phyloP scores from a whole-genome alignment of 2,113 vertebrate genomes.

The Odocoileus virginianus region DNA sequence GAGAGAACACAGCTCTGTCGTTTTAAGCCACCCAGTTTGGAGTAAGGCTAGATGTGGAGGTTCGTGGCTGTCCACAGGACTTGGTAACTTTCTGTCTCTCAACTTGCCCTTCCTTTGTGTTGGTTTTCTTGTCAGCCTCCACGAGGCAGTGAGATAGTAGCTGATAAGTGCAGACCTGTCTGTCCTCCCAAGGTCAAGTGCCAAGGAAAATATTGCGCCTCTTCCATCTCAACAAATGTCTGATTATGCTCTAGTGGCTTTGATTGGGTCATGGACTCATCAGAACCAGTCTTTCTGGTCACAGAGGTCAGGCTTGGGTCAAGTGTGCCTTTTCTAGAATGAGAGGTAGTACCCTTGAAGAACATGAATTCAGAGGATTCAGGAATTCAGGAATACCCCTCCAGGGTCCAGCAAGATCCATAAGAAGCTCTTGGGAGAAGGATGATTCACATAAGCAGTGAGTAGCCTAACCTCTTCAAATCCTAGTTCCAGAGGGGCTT shows the following conservation, averaged over 20 bases:
- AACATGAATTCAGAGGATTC: neutral
- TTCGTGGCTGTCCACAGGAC: neutral
- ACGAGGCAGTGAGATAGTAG: neutral
- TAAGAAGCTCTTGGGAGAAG: neutral
- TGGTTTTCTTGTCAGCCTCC: neutral
- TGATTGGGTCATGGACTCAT: neutral
- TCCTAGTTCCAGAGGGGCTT: neutral
- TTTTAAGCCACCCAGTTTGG: neutral
- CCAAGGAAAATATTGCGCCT: neutral
- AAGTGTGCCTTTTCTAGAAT: neutral
- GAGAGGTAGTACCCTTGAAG: neutral
- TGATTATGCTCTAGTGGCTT: neutral
- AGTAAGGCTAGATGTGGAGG: neutral
- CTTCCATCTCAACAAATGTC: neutral
- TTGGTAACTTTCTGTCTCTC: neutral
- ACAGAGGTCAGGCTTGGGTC: neutral
- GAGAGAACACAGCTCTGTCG: neutral
- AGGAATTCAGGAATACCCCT: neutral
- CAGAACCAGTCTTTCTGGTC: neutral
- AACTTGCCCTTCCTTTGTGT: neutral
- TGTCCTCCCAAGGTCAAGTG: neutral
- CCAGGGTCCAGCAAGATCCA: neutral
- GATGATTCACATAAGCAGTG: neutral
- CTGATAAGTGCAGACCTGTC: neutral
- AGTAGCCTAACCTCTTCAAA: neutral